Evolutionary conservation across 2,797 vertebrate genomes (phyloP).

Genomic region (Anguilla marmorata): DNA sequence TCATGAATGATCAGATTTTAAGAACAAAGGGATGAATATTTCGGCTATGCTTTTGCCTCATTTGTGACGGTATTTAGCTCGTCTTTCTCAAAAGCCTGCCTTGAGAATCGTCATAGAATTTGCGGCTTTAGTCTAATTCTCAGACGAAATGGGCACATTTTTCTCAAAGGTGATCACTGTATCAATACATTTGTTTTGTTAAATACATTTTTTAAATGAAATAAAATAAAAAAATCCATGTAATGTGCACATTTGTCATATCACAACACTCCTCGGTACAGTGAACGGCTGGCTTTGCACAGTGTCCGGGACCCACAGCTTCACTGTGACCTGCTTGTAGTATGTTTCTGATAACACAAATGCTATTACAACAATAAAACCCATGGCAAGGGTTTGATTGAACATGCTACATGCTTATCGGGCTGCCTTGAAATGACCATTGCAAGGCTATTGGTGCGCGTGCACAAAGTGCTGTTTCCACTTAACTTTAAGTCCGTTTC

Average conservation of each 20-base stretch:
- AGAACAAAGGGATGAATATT: background rate
- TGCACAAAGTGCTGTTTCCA: background rate
- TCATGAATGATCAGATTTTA: background rate
- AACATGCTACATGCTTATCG: background rate
- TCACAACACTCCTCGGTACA: background rate
- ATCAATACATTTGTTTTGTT: background rate
- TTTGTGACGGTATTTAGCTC: too few relatives aligned
- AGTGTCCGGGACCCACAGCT: background rate
- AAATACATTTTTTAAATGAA: too few relatives aligned
- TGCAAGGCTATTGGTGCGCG: background rate
- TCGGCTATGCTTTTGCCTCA: background rate
- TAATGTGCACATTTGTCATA: background rate
- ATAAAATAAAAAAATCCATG: background rate
- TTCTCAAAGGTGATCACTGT: background rate
- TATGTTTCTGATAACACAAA: slow-evolving; percentile 9
- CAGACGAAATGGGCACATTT: background rate
- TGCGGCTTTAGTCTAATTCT: background rate
- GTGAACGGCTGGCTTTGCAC: background rate
- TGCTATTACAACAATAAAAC: background rate
- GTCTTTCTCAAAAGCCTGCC: background rate
- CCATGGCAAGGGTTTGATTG: background rate
- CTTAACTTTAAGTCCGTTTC: slow-evolving; percentile 4
- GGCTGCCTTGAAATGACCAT: background rate
- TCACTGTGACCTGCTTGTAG: background rate
- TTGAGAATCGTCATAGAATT: background rate